A percentile compares a stretch with the other conserved stretches of the same genome.
Evolutionary conservation across 2,888 invertebrate species (phyloP).

Genomic region (Frankliniella intonsa): DNA sequence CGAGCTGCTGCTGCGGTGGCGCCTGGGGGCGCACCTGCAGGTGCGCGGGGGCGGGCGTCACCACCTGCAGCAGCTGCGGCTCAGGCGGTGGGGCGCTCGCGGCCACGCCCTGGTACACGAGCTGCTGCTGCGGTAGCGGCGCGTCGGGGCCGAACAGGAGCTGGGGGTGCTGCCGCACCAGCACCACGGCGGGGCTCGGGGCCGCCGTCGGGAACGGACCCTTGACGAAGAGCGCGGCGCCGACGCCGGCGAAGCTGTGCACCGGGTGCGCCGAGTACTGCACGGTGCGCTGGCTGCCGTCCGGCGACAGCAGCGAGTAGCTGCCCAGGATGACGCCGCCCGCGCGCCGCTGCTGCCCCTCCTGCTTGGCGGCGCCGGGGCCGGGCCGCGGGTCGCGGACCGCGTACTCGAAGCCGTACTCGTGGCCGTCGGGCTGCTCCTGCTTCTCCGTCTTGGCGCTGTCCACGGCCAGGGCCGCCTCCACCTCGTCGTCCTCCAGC

Average conservation of each 20-base stretch:
- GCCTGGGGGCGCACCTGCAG: neutral
- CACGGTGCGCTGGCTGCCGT: neutral
- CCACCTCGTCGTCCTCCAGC: slow-evolving; percentile 3
- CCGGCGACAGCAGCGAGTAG: neutral
- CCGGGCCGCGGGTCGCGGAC: neutral
- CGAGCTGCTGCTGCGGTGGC: neutral
- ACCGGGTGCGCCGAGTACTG: slow-evolving; percentile 9
- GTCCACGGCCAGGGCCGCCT: neutral
- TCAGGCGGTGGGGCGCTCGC: neutral
- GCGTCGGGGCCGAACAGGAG: neutral
- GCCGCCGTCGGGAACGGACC: neutral
- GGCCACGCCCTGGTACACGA: neutral
- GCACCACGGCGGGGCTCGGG: neutral
- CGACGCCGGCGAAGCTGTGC: neutral
- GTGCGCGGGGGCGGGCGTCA: neutral
- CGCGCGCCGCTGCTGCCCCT: neutral
- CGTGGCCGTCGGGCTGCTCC: neutral
- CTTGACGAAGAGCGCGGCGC: slow-evolving; percentile 11
- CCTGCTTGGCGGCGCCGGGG: neutral
- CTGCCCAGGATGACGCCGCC: neutral
- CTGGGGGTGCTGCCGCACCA: no score
- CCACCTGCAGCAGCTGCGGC: neutral
- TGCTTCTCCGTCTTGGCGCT: neutral
- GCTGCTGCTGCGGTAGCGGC: neutral
- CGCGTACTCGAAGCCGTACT: neutral